A percentile compares a stretch with the other conserved stretches of the same genome.
phyloP scores from a whole-genome alignment of 2,113 vertebrate genomes.

The Hippocampus zosterae region DNA sequence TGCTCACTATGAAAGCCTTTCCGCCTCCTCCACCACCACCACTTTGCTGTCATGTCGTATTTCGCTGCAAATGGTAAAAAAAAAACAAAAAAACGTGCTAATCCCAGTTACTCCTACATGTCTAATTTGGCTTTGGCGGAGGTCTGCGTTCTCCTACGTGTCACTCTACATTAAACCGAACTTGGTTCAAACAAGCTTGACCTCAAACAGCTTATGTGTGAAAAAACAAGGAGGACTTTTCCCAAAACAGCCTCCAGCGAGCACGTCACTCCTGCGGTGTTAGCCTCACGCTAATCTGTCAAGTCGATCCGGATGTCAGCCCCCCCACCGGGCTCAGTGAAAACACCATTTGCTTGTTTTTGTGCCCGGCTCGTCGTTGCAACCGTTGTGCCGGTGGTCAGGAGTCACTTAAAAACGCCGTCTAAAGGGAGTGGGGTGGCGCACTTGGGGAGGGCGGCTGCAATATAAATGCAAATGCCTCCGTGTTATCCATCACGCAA shows the following conservation, averaged over 20 bases:
- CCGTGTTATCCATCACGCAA: constrained; percentile 68
- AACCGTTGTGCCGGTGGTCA: constrained; percentile 55
- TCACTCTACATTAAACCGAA: background rate
- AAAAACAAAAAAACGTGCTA: background rate
- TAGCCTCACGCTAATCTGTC: constrained; percentile 6
- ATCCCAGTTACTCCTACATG: background rate
- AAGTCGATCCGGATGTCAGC: constrained; percentile 26
- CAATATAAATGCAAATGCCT: constrained; percentile 70
- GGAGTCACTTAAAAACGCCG: constrained; percentile 55
- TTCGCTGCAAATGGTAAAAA: background rate
- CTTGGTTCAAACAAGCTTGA: background rate
- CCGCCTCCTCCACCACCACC: no score
- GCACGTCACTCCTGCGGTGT: background rate
- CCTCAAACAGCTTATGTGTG: background rate
- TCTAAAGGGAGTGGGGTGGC: constrained; percentile 54
- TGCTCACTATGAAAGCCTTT: no score
- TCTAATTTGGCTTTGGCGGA: background rate
- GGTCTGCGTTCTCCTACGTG: background rate
- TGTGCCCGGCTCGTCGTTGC: constrained; percentile 26
- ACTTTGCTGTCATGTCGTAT: background rate
- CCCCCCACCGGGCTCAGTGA: constrained; percentile 23
- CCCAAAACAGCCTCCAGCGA: background rate
- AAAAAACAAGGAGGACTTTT: background rate
- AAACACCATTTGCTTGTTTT: constrained; percentile 24
- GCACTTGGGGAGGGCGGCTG: constrained; percentile 22